Evolutionary conservation across 2,888 invertebrate species (phyloP), one percentile per base, ranked within the genome.

Genomic region (Volucella inflata): DNA sequence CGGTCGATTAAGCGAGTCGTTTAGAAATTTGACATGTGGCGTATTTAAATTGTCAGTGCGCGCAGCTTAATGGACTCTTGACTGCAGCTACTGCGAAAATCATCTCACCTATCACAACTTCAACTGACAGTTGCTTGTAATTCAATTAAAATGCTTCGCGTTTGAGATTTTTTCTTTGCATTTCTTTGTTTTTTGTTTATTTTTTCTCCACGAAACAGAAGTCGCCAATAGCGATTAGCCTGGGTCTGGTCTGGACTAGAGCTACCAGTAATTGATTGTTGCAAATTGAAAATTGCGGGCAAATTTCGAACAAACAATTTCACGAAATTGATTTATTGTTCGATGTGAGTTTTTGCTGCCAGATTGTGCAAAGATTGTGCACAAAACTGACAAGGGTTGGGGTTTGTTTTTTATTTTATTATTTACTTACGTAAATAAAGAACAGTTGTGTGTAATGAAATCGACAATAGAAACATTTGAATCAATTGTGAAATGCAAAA

Each of bases 1-100:
- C 76, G 80, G 57, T 85, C 72, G 85, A 85, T 85, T 81, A 72
- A 62, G 76, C 76, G 48, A 81, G 12, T n/a, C 80, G 85, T 81
- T 81, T 81, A 77, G 80, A 72, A 62, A 44, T 51, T 62, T 76
- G 81, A 85, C 81, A 59, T 85, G 57, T 59, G 30, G 51, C 38
- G 17, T 57, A 42, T 78, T 65, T 60, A 30, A 55, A 60, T 71
- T 79, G 79, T 70, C 68, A 57, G 75, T 50, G 70, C 38, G 21
- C 55, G 44, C 53, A 50, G 62, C 76, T 81, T 81, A 81, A 81
- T 85, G 81, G 81, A 81, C 51, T 68, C 60, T 72, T 57, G 84
- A 71, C 67, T 76, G 65, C 17, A 68, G 81, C 81, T 85, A 81
- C 80, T 85, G 77, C 85, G 46, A 77, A 85, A 72, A 67, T 76